Evolutionary conservation across 2,797 vertebrate genomes (phyloP).

Genomic region (Alcedo quadribrachys): DNA sequence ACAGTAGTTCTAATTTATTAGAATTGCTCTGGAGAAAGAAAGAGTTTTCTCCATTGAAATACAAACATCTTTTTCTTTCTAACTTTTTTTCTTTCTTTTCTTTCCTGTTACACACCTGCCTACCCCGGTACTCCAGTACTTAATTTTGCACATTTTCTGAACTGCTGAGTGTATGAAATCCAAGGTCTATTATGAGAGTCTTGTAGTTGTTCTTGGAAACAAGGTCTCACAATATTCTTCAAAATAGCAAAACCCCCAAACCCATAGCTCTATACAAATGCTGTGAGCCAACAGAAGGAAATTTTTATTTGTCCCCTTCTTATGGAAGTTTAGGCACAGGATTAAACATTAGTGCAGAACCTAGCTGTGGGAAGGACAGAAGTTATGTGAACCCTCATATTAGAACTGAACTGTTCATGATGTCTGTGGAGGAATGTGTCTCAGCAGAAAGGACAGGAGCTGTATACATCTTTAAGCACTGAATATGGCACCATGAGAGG

Average conservation of each 20-base stretch:
- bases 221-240: background rate
- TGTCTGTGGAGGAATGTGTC: background rate
- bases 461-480: background rate
- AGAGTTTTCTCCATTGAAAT: background rate
- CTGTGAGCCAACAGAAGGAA: background rate
- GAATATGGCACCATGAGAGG: background rate
- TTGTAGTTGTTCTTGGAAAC: conserved; percentile 28
- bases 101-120: accelerated
- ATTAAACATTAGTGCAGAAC: conserved; percentile 2
- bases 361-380: background rate
- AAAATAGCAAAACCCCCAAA: background rate
- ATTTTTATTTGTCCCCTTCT: background rate
- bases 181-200: background rate
- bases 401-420: background rate
- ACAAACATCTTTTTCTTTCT: background rate
- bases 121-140: background rate
- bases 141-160: conserved; percentile 34
- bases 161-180: conserved; percentile 47
- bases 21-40: conserved; percentile 19
- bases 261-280: background rate
- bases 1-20: conserved; percentile 33
- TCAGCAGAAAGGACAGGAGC: background rate
- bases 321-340: background rate
- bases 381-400: background rate
- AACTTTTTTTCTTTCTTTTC: accelerated